Base-by-base conservation (phyloP, 2,888 invertebrate genomes). In the Phortica magna region DNA sequence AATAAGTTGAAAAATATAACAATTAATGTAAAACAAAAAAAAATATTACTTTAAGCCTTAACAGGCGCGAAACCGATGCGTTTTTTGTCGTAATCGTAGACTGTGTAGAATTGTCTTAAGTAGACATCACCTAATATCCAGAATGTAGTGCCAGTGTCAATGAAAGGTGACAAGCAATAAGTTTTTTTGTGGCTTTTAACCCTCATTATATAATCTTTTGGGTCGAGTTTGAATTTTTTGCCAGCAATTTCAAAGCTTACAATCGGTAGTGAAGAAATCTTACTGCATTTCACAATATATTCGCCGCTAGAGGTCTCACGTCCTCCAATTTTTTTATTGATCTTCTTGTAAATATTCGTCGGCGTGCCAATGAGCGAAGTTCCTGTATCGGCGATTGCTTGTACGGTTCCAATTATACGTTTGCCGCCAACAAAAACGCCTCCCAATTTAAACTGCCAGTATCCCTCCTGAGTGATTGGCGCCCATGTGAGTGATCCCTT, bases 51-150 rank as follows among this genome's bases (percentile, higher is more conserved):
- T 31, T 31, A 31, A 31, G 31, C 31, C 1, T 31, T 31, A 31
- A 31, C 3, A 31, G 31, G 31, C 31, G 84, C 84, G 22, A 84
- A 65, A 7, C 84, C 87, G 14, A 84, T 74, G 5, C 68, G 79
- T 31, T 73, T 61, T 6, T n/a, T 14, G 2, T 70, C 77, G 2
- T 72, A 77, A 79, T 84, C 85, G 42, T 73, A 84, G 3, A 84
- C 85, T n/a, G 64, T 85, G 39, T 87, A 84, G 53, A 79, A 79
- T 5, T 78, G 79, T 6, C 75, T 12, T 65, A 84, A n/a, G n/a
- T 85, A 84, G 0, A 82, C n/a, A 65, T 87, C 79, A 4, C 84
- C 84, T n/a, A 84, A 68, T 10, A 85, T 80, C 87, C 84, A 87
- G 17, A 83, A 78, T 12, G 59, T 39, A 12, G 31, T 43, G 1